Evolutionary conservation across 1,140 invertebrate species (phyloP).

Genomic region (Babylonia areolata): DNA sequence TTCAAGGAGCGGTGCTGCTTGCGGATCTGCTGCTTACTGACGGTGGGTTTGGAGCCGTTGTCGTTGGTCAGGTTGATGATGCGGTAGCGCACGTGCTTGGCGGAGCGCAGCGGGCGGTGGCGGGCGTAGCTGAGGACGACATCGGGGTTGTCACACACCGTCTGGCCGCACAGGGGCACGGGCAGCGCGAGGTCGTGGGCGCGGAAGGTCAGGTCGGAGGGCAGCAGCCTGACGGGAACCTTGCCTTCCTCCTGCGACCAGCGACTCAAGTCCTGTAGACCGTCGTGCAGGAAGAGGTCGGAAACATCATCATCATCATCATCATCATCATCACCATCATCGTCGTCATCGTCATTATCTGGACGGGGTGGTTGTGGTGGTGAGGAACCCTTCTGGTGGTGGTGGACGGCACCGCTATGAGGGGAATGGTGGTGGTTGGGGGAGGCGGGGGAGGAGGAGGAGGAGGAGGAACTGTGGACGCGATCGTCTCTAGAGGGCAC

Average conservation of each 20-base stretch:
- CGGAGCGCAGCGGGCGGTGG: slow-evolving; percentile 41
- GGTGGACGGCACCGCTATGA: too few relatives aligned
- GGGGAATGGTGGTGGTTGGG: slow-evolving; percentile 33
- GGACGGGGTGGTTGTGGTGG: too few relatives aligned
- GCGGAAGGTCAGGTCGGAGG: slow-evolving; percentile 36
- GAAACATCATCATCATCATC: too few relatives aligned
- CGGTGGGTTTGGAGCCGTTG: slow-evolving; percentile 57
- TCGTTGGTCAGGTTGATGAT: slow-evolving; percentile 63
- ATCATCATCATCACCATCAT: too few relatives aligned
- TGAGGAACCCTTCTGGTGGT: too few relatives aligned
- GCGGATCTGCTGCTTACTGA: slow-evolving; percentile 56
- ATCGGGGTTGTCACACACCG: slow-evolving; percentile 69
- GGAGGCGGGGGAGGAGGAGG: background rate
- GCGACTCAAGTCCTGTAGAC: slow-evolving; percentile 47
- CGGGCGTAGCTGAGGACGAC: slow-evolving; percentile 56
- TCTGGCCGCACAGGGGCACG: slow-evolving; percentile 63
- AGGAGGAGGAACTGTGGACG: slow-evolving; percentile 9
- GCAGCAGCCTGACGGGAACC: slow-evolving; percentile 26
- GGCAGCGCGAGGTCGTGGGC: slow-evolving; percentile 43
- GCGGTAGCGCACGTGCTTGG: slow-evolving; percentile 57
- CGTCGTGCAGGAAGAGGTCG: slow-evolving; percentile 48
- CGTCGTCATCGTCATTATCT: too few relatives aligned
- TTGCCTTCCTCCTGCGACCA: slow-evolving; percentile 39
- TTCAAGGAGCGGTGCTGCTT: slow-evolving; percentile 58
- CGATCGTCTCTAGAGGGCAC: too few relatives aligned